These are phyloP conservation scores for Vidua macroura DNA, from an alignment of 2,113 vertebrate species.

Conservation along the genomic window DNA sequence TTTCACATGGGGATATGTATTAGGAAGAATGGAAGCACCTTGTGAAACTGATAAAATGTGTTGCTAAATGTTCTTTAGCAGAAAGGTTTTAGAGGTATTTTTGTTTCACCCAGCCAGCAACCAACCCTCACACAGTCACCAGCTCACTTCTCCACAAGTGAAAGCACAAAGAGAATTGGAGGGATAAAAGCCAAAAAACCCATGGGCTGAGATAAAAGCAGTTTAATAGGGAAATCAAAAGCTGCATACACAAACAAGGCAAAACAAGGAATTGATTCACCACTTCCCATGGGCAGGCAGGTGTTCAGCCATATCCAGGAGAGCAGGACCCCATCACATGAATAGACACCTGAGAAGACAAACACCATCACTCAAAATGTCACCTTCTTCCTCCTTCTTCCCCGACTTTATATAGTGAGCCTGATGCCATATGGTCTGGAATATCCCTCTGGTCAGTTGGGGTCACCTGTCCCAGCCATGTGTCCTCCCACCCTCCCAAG, in stretches of 20 bases:
- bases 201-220: background rate
- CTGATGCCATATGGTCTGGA: background rate
- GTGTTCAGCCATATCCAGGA: background rate
- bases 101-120: background rate
- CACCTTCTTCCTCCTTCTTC: background rate
- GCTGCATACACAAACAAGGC: background rate
- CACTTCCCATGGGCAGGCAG: too few relatives aligned
- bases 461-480: fast-evolving
- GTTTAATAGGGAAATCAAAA: background rate
- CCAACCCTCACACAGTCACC: background rate
- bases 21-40: background rate
- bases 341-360: background rate
- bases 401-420: fast-evolving
- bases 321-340: background rate
- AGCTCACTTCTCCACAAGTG: background rate
- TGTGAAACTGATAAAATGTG: background rate
- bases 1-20: background rate
- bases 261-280: background rate
- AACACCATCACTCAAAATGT: background rate
- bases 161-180: background rate
- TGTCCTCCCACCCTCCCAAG: background rate
- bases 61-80: background rate
- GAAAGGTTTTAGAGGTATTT: background rate
- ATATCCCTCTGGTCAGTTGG: background rate
- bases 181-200: background rate